phyloP scores from a whole-genome alignment of 2,888 invertebrate genomes.

The Amiota minor region DNA sequence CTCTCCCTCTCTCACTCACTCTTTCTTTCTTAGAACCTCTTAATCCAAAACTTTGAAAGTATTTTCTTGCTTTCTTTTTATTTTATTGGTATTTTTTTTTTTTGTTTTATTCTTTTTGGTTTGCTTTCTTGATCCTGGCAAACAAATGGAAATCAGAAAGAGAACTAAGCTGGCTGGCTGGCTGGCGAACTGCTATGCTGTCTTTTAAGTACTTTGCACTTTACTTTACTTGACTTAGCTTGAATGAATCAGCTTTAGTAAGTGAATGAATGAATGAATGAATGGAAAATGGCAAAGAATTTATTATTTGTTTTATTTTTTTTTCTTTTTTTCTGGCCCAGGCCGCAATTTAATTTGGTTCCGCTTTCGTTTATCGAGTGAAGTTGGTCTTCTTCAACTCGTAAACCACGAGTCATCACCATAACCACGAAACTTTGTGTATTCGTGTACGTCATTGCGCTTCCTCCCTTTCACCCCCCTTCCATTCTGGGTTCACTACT shows the following conservation, averaged over 20 bases:
- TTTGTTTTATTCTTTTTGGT: no score
- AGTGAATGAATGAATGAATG: background rate
- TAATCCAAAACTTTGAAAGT: constrained; percentile 3
- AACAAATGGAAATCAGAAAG: no score
- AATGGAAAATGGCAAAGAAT: background rate
- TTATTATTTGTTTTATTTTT: no score
- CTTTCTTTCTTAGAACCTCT: no score
- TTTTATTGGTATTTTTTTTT: background rate
- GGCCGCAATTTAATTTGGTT: constrained; percentile 9
- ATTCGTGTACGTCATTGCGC: no score
- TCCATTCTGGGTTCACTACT: no score
- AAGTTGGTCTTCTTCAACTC: background rate
- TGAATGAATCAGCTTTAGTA: background rate
- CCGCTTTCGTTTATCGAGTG: constrained; percentile 1
- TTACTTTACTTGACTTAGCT: background rate
- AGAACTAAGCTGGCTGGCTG: background rate
- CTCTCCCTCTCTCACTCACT: no score
- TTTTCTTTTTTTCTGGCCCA: background rate
- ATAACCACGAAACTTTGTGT: constrained; percentile 4
- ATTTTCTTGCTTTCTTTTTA: background rate
- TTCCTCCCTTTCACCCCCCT: no score
- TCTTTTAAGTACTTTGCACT: background rate
- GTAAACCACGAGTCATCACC: background rate
- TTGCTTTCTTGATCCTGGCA: no score
- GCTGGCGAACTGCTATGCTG: background rate